phyloP scores from a whole-genome alignment of 2,888 invertebrate genomes.

The Oscheius onirici region DNA sequence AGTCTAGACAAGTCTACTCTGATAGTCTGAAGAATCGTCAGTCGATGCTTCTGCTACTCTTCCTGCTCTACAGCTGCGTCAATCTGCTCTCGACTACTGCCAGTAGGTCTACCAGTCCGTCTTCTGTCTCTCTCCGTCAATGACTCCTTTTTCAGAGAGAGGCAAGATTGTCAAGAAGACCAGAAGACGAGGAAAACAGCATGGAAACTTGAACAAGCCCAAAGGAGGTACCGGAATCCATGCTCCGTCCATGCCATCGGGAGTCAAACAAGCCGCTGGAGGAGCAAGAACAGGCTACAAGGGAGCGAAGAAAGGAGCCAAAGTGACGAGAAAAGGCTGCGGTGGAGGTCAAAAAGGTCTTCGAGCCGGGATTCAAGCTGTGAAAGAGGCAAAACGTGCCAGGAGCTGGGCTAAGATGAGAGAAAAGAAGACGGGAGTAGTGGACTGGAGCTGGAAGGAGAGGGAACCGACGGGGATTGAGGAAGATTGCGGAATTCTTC shows the following conservation, averaged over 20 bases:
- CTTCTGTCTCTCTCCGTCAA: no score
- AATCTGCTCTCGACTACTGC: no score
- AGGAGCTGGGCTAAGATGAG: neutral
- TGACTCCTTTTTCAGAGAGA: no score
- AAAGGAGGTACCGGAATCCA: no score
- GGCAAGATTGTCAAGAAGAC: no score
- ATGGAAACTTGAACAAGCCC: no score
- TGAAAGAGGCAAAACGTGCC: neutral
- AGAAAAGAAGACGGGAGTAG: neutral
- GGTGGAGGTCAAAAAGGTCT: neutral
- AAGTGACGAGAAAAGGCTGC: neutral
- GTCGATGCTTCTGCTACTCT: no score
- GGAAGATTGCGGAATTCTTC: neutral
- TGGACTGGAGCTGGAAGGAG: conserved; percentile 18
- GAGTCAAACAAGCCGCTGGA: neutral
- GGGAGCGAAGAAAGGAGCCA: conserved; percentile 16
- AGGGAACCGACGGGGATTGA: conserved; percentile 2
- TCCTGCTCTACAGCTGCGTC: no score
- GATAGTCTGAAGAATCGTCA: no score
- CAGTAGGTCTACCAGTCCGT: no score
- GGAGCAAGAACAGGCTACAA: conserved; percentile 12
- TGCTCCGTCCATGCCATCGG: neutral
- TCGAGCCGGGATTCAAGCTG: neutral
- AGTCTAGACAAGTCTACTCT: no score
- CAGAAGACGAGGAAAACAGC: no score